Conservation (phyloP, 2,888 invertebrate genomes). For the Cybosia mesomella region DNA sequence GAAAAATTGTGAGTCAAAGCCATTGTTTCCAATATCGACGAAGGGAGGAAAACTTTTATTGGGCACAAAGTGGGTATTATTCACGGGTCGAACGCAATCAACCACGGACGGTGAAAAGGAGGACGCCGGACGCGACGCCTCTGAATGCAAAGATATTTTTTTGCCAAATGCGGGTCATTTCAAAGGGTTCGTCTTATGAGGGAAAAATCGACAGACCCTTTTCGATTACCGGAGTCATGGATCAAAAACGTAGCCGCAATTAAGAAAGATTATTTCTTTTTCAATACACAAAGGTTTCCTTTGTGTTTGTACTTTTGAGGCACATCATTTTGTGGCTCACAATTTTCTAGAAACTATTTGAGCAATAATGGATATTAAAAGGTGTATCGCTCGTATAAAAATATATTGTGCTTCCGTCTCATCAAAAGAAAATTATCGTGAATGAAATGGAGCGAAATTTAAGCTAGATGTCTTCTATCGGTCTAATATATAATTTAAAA, state of each 20-base stretch:
- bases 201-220: constrained; percentile 76
- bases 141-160: constrained; percentile 86
- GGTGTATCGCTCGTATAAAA: not conserved
- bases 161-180: constrained; percentile 80
- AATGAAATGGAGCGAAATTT: not conserved
- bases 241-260: constrained; percentile 77
- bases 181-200: constrained; percentile 81
- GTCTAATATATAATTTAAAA: not conserved
- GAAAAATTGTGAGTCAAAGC: constrained; percentile 82
- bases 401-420: not conserved
- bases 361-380: constrained; percentile 31
- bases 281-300: constrained; percentile 57
- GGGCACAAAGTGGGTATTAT: constrained; percentile 85
- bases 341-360: constrained; percentile 50
- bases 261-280: constrained; percentile 74
- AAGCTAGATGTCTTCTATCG: not conserved
- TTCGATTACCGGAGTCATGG: constrained; percentile 78
- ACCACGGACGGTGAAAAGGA: constrained; percentile 66
- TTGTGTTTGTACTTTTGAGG: constrained; percentile 56
- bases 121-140: constrained; percentile 76
- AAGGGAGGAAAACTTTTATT: constrained; percentile 83
- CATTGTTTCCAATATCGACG: constrained; percentile 83
- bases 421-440: not conserved
- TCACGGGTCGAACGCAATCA: constrained; percentile 81
- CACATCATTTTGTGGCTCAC: constrained; percentile 46